Percentiles rank a stretch among this genome's conserved stretches.
These are phyloP conservation scores for Limnephilus marmoratus DNA, from an alignment of 2,888 invertebrate genomes.

Conservation along the genomic window DNA sequence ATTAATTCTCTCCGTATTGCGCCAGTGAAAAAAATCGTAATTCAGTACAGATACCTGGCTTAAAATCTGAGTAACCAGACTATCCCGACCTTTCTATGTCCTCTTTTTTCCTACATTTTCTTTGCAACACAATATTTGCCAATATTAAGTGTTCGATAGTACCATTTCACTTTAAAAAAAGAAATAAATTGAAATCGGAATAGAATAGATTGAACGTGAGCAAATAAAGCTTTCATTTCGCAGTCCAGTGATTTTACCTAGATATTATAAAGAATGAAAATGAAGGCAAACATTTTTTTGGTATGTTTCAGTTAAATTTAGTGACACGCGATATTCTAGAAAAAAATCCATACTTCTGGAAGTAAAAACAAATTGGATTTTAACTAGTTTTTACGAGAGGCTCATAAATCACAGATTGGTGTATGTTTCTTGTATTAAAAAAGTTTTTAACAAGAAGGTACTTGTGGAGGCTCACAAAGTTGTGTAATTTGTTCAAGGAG, in stretches of 20 bases:
- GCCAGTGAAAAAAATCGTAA: not conserved
- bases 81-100: not conserved
- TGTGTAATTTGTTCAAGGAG: conserved; percentile 41
- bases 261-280: not conserved
- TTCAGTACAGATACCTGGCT: not conserved
- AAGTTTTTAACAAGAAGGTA: conserved; percentile 27
- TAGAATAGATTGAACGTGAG: not conserved
- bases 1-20: too few relatives aligned
- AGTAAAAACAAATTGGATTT: not conserved
- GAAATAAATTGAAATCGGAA: not conserved
- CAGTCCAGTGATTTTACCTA: not conserved
- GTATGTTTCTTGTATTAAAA: conserved; percentile 26
- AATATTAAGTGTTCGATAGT: not conserved
- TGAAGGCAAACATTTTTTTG: not conserved
- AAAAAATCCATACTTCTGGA: not conserved
- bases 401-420: conserved; percentile 50
- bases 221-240: not conserved
- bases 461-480: conserved; percentile 19
- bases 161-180: not conserved
- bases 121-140: not conserved
- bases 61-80: not conserved
- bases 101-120: not conserved
- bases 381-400: not conserved
- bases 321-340: not conserved
- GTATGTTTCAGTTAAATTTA: not conserved